These are phyloP conservation scores for Asteroscopus sphinx DNA, from an alignment of 2,888 invertebrate species.

Conservation along the genomic window DNA sequence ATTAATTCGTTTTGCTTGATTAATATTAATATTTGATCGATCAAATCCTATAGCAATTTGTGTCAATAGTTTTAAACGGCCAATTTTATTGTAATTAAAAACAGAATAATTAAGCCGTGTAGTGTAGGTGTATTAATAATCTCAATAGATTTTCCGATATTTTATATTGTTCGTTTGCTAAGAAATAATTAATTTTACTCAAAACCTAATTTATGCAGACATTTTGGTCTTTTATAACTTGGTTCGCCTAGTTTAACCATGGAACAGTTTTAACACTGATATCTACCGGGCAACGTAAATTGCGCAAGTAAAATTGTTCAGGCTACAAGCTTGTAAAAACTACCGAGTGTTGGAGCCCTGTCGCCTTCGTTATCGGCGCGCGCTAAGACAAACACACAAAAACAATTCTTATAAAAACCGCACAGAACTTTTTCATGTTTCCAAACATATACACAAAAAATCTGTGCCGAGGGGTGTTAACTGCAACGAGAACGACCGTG, in stretches of 20 bases:
- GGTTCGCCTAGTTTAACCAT: constrained; percentile 3
- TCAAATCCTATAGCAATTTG: constrained; percentile 23
- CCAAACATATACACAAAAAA: constrained; percentile 75
- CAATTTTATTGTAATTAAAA: constrained; percentile 40
- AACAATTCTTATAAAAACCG: constrained; percentile 78
- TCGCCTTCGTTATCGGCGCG: constrained; percentile 74
- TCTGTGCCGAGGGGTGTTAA: constrained; percentile 76
- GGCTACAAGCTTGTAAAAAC: constrained; percentile 20
- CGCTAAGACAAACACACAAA: constrained; percentile 85
- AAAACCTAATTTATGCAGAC: constrained; percentile 19
- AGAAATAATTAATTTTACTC: neutral
- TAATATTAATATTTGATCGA: constrained; percentile 17
- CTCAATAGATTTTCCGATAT: neutral
- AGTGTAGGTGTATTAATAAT: constrained; percentile 21
- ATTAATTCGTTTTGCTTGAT: constrained; percentile 35
- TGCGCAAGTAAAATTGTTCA: constrained; percentile 9
- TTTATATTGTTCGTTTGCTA: neutral
- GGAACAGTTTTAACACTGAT: constrained; percentile 7
- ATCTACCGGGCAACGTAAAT: constrained; percentile 6
- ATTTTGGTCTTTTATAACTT: constrained; percentile 26
- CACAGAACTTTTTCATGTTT: constrained; percentile 74
- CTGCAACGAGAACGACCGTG: constrained; percentile 72
- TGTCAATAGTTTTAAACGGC: constrained; percentile 30
- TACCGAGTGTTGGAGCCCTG: constrained; percentile 43
- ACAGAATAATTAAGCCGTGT: constrained; percentile 22